phyloP scores from a whole-genome alignment of 2,797 vertebrate genomes.

The Channa striata region DNA sequence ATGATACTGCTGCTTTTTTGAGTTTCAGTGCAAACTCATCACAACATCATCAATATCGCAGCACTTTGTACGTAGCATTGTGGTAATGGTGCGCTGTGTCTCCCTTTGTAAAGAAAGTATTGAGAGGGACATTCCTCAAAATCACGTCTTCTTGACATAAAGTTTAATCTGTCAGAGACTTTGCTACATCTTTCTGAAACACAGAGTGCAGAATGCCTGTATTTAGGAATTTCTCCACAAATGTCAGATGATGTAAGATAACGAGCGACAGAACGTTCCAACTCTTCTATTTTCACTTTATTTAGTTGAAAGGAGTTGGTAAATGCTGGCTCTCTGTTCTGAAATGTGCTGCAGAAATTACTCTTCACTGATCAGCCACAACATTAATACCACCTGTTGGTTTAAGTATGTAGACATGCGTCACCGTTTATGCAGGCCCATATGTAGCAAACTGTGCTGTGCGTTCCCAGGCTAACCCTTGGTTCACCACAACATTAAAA shows the following conservation, averaged over 20 bases:
- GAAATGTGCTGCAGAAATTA: slow-evolving; percentile 20
- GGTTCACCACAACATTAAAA: no score
- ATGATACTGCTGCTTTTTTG: slow-evolving; percentile 1
- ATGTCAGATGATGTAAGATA: slow-evolving; percentile 32
- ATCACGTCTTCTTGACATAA: slow-evolving; percentile 14
- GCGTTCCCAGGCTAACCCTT: no score
- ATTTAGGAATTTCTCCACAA: slow-evolving; percentile 21
- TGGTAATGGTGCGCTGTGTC: background rate
- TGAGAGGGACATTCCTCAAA: background rate
- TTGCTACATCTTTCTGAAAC: slow-evolving; percentile 14
- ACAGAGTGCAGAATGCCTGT: slow-evolving; percentile 5
- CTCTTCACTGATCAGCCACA: no score
- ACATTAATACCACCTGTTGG: no score
- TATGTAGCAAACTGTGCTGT: no score
- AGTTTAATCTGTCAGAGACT: slow-evolving; percentile 34
- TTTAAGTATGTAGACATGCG: no score
- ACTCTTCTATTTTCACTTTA: slow-evolving; percentile 3
- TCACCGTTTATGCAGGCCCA: no score
- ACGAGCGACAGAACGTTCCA: slow-evolving; percentile 25
- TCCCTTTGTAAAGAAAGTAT: background rate
- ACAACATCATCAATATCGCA: slow-evolving; percentile 1
- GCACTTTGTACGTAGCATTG: background rate
- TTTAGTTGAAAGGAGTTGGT: slow-evolving; percentile 8
- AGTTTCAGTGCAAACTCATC: slow-evolving; percentile 17
- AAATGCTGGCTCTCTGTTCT: slow-evolving; percentile 11